Percentiles rank a stretch among this genome's conserved stretches.
Conservation (phyloP, 2,888 invertebrate species). For the Drosophila merina region DNA sequence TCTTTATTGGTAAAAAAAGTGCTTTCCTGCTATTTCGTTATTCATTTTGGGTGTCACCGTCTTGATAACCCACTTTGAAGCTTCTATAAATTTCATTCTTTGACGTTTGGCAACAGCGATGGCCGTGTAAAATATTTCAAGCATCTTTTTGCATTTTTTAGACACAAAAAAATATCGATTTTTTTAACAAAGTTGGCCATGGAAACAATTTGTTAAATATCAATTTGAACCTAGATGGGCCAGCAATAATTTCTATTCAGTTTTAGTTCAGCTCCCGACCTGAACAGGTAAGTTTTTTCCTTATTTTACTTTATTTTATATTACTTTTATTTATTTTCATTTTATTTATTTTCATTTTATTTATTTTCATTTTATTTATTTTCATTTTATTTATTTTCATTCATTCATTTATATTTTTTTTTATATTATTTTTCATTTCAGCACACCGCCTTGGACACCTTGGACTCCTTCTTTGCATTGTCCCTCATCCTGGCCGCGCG, state of each 20-base stretch:
- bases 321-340: no score
- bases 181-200: neutral
- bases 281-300: neutral
- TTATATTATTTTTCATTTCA: neutral
- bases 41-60: constrained; percentile 25
- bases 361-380: neutral
- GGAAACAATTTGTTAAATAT: neutral
- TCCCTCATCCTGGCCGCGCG: neutral
- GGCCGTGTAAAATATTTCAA: neutral
- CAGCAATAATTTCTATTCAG: neutral
- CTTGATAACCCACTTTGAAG: constrained; percentile 21
- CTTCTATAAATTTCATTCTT: constrained; percentile 31
- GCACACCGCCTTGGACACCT: neutral
- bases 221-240: neutral
- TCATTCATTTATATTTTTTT: neutral
- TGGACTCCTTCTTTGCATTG: neutral
- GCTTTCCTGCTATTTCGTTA: constrained; percentile 1
- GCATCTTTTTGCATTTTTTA: neutral
- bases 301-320: neutral
- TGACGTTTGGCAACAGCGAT: constrained; percentile 13
- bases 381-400: neutral
- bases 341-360: neutral
- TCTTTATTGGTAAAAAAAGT: neutral
- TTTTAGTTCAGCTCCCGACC: neutral
- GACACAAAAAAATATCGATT: neutral